These are phyloP conservation scores for Drosophila ironensis DNA, from an alignment of 1,140 invertebrate genomes.

Conservation along the genomic window DNA sequence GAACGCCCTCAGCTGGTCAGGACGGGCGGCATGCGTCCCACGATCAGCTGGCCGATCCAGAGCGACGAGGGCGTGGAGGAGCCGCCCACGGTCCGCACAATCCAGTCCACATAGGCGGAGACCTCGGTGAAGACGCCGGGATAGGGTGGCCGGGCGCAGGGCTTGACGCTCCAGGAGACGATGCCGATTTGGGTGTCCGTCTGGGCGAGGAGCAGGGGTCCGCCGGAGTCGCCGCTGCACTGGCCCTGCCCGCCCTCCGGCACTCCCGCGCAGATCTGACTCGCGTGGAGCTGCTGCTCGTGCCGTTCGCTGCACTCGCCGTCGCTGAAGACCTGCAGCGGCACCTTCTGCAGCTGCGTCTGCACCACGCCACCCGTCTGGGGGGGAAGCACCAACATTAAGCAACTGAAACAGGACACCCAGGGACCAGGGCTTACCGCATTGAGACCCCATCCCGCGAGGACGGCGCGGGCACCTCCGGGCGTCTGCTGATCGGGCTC, in stretches of 20 bases:
- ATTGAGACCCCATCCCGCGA: slow-evolving; percentile 78
- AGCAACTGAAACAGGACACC: not conserved
- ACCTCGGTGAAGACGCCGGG: slow-evolving; percentile 83
- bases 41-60: slow-evolving; percentile 51
- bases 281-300: slow-evolving; percentile 51
- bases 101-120: slow-evolving; percentile 82
- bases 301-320: slow-evolving; percentile 71
- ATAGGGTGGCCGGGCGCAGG: slow-evolving; percentile 80
- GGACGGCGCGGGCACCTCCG: slow-evolving; percentile 30
- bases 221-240: slow-evolving; percentile 82
- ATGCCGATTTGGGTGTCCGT: slow-evolving; percentile 79
- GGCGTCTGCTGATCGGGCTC: slow-evolving; percentile 29
- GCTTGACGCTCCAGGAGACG: slow-evolving; percentile 82
- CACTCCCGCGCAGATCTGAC: slow-evolving; percentile 81
- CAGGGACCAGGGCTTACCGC: slow-evolving; percentile 32
- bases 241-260: slow-evolving; percentile 81
- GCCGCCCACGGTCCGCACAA: slow-evolving; percentile 51
- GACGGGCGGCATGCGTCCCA: slow-evolving; percentile 42
- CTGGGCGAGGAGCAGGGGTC: slow-evolving; percentile 73
- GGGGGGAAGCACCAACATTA: too few species aligned
- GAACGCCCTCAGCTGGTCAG: not conserved
- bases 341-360: slow-evolving; percentile 72
- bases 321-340: slow-evolving; percentile 72
- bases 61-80: slow-evolving; percentile 2
- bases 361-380: slow-evolving; percentile 79